Conservation (phyloP, 2,888 invertebrate genomes). For the Zele albiditarsus region DNA sequence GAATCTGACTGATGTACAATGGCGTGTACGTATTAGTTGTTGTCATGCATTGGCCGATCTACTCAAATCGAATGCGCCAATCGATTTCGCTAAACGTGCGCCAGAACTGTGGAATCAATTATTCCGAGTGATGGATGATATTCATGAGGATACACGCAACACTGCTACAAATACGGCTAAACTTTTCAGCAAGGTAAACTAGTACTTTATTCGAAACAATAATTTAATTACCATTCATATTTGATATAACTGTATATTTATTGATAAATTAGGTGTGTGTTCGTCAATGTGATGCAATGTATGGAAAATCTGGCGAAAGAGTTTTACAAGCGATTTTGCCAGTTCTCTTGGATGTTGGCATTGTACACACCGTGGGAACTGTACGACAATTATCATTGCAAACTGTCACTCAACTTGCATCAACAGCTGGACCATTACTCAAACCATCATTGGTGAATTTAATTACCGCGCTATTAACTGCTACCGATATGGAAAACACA, state of each 20-base stretch:
- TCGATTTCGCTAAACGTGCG: slow-evolving; percentile 70
- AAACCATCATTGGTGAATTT: slow-evolving; percentile 87
- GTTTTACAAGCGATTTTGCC: slow-evolving; percentile 86
- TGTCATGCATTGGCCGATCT: slow-evolving; percentile 91
- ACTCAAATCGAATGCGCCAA: slow-evolving; percentile 72
- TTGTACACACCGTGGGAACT: slow-evolving; percentile 85
- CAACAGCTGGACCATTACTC: slow-evolving; percentile 84
- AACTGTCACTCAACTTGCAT: slow-evolving; percentile 89
- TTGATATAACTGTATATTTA: slow-evolving; percentile 11
- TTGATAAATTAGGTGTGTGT: slow-evolving; percentile 78
- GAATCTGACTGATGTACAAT: slow-evolving; percentile 88
- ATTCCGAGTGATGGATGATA: slow-evolving; percentile 95
- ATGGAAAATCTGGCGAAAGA: slow-evolving; percentile 83
- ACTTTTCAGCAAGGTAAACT: slow-evolving; percentile 81
- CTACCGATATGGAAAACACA: slow-evolving; percentile 86
- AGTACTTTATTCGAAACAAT: slow-evolving; percentile 21
- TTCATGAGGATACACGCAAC: slow-evolving; percentile 89
- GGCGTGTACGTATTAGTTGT: slow-evolving; percentile 93
- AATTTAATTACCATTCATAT: slow-evolving; percentile 10
- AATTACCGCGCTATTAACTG: slow-evolving; percentile 88
- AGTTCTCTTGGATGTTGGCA: slow-evolving; percentile 85
- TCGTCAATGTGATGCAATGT: slow-evolving; percentile 79
- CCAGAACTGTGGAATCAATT: slow-evolving; percentile 85
- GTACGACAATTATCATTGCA: slow-evolving; percentile 87
- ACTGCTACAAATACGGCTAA: slow-evolving; percentile 83